Base-by-base conservation (phyloP, 2,113 vertebrate genomes). In the Pomatostomus ruficeps region DNA sequence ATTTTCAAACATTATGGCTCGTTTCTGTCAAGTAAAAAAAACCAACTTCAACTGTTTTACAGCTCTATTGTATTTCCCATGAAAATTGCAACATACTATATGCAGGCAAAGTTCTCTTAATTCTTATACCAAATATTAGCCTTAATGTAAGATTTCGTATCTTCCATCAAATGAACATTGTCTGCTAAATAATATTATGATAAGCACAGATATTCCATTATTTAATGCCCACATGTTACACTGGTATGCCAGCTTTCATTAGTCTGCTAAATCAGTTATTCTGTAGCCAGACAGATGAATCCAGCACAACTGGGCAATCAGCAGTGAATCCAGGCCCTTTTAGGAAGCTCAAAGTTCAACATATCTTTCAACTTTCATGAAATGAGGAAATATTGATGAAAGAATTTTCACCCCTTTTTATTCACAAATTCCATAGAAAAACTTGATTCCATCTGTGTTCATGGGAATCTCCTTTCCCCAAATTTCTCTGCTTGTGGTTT, bases 111-210 rank as follows among this genome's bases (percentile, higher is more conserved):
- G 48, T 77, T 70, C 10, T 85, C 28, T 75, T 87, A 51, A 59
- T 88, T 92, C 48, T 73, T 91, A 89, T 52, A 62, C 7, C 25
- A 91, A 84, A 67, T 52, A 67, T 35, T 33, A 58, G n/a, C 24
- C 74, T 89, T 84, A 77, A 48, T 4, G 10, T 82, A 59, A 71
- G 21, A 63, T 88, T 75, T 85, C 29, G 2, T n/a, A n/a, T 70
- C 28, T 70, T 61, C n/a, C 51, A 65, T 23, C 29, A 65, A 54
- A 51, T 29, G 23, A 87, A 58, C 20, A 25, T 16, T 51, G 26
- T 49, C 57, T 91, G 31, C 49, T 70, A 80, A 87, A 54, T 65
- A 35, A n/a, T 48, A 52, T 21, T 25, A 40, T 42, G 62, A 20
- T 43, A 59, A 25, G 35, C n/a, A 49, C 19, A 76, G n/a, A 40